Evolutionary conservation across 2,113 vertebrate genomes (phyloP).

Genomic region (Osmerus eperlanus): DNA sequence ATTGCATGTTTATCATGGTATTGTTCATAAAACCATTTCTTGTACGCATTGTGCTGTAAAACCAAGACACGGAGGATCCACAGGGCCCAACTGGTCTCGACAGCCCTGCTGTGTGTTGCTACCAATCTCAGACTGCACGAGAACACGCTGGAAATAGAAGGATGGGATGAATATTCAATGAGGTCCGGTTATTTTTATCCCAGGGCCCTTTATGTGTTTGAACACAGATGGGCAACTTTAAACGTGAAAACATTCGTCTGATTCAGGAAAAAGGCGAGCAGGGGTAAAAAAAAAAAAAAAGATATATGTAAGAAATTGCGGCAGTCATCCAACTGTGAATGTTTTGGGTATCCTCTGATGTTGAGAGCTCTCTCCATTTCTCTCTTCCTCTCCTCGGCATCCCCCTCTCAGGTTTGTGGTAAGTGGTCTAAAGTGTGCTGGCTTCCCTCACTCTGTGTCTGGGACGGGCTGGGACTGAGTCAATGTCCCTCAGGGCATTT

Average conservation of each 20-base stretch:
- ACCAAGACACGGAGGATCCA: not conserved
- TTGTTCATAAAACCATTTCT: too few species aligned
- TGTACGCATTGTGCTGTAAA: too few species aligned
- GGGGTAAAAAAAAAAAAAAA: not conserved
- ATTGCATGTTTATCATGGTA: too few species aligned
- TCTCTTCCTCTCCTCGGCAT: not conserved
- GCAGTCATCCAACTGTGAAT: conserved; percentile 25
- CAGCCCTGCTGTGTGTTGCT: not conserved
- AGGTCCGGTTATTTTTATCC: conserved; percentile 40
- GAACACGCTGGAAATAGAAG: conserved; percentile 32
- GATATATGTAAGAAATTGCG: conserved; percentile 28
- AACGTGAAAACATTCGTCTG: conserved; percentile 1
- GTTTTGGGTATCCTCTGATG: conserved; percentile 40
- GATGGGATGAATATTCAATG: conserved; percentile 33
- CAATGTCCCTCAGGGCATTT: conserved; percentile 5
- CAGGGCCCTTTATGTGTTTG: not conserved
- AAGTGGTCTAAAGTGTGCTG: conserved; percentile 17
- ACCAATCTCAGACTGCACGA: too few species aligned
- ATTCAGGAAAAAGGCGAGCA: conserved; percentile 14
- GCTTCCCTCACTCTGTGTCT: not conserved
- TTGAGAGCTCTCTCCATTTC: not conserved
- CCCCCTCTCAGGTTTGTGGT: conserved; percentile 23
- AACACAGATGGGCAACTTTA: not conserved
- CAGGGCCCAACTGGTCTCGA: conserved; percentile 35
- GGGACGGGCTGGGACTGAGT: not conserved